phyloP scores from a whole-genome alignment of 2,113 vertebrate species.

The Amazona vittata region DNA sequence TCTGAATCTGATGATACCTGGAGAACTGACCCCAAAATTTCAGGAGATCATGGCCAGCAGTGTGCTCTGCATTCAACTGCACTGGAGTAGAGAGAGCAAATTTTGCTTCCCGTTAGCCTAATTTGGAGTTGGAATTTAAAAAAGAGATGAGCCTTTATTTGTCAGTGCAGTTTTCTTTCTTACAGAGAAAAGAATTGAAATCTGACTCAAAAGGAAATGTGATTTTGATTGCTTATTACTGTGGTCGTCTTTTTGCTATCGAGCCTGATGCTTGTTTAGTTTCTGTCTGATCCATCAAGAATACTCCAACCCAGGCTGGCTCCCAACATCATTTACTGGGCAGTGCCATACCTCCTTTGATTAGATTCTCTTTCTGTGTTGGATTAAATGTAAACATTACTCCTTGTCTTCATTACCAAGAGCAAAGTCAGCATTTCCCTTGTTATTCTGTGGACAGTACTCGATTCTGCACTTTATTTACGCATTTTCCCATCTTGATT shows the following conservation, averaged over 20 bases:
- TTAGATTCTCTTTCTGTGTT: not conserved
- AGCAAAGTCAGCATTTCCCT: not conserved
- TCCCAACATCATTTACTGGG: not conserved
- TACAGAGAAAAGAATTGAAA: not conserved
- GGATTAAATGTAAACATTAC: not conserved
- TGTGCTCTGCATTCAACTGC: not conserved
- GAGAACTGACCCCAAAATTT: not conserved
- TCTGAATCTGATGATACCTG: not conserved
- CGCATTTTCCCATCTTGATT: constrained; percentile 23
- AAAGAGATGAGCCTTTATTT: not conserved
- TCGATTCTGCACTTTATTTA: constrained; percentile 2
- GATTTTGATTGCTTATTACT: not conserved
- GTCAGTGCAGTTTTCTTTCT: not conserved
- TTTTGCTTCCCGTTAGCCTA: not conserved
- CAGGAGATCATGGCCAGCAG: not conserved
- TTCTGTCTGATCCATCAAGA: not conserved
- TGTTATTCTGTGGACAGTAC: not conserved
- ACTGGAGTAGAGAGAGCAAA: not conserved
- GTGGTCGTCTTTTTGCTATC: not conserved
- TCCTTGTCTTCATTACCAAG: not conserved
- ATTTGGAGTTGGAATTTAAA: not conserved
- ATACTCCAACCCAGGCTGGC: not conserved
- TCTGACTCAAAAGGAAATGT: not conserved
- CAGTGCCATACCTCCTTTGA: not conserved
- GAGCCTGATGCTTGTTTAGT: not conserved